Evolutionary conservation across 2,797 vertebrate genomes (phyloP), one percentile per base, ranked within the genome.

Genomic region (Lutjanus campechanus): DNA sequence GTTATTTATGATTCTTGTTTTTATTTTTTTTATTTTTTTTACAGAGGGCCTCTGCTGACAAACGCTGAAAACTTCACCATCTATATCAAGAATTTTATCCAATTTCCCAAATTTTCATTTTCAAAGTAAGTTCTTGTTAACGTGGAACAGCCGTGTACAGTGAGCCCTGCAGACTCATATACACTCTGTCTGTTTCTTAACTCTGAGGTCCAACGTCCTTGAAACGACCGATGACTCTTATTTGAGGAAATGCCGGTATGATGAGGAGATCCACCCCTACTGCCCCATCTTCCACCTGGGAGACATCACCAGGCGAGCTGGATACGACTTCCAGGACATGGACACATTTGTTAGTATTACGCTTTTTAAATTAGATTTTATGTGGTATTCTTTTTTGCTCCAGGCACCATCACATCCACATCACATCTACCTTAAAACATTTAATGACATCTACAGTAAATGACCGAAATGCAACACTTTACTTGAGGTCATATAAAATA

Each of bases 71-170:
- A 97, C 91, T 98, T 99, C 85, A 99, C 97, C 20, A 94, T 99
- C 84, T 99, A 96, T 93, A 96, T 99, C 91, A 99, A 97, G 95
- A 98, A 99, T 88, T 97, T 96, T 54, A 96, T 99, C 82, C 93
- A 93, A 5, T 99, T 98, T 88, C 94, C 97, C 51, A 97, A 95
- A 83, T 98, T 98, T 80, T 74, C 90, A 55, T 98, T 98, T 87
- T 96, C 96, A 87, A 98, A 97, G 97, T 98, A 95, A 91, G 97
- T 88, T 58, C 9, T 5, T 8, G 8, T 41, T n/a, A 10, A 36
- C 12, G 58, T 36, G 15, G 74, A 72, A 50, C 25, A 25, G 47
- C 1, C 63, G 10, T 20, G 20, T 15, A 19, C 9, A 63, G 7
- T 16, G 25, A 40, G 9, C 11, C 51, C 13, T 11, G 29, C 15